phyloP scores from a whole-genome alignment of 2,888 invertebrate genomes.

The Unio delphinus region DNA sequence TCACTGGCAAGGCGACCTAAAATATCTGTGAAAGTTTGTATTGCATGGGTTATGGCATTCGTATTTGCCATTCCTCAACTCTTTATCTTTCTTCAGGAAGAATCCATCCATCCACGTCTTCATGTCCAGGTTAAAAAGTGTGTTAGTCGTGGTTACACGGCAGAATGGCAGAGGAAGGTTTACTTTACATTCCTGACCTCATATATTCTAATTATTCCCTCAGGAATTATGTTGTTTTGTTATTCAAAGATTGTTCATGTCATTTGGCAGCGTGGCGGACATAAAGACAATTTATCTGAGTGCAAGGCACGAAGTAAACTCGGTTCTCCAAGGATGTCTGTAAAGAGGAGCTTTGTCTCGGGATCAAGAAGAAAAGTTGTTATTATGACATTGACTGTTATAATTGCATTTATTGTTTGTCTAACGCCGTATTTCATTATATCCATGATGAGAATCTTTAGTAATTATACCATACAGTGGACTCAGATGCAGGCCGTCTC shows the following conservation, averaged over 20 bases:
- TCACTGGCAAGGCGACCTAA: conserved; percentile 60
- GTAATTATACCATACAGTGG: conserved; percentile 59
- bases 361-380: conserved; percentile 70
- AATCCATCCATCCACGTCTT: conserved; percentile 50
- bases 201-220: conserved; percentile 71
- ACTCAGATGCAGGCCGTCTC: conserved; percentile 50
- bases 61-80: conserved; percentile 71
- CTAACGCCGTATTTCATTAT: conserved; percentile 73
- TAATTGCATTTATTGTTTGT: conserved; percentile 71
- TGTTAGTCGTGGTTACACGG: conserved; percentile 71
- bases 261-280: conserved; percentile 65
- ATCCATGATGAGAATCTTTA: conserved; percentile 69
- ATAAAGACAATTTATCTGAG: conserved; percentile 7
- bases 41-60: conserved; percentile 71
- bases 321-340: conserved; percentile 53
- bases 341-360: conserved; percentile 60
- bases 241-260: conserved; percentile 71
- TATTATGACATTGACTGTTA: conserved; percentile 72
- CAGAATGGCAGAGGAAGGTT: conserved; percentile 71
- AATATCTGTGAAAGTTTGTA: conserved; percentile 65
- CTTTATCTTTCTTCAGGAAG: conserved; percentile 71
- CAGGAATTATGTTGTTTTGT: conserved; percentile 71
- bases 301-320: conserved; percentile 1
- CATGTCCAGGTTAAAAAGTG: conserved; percentile 66
- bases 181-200: conserved; percentile 71